These are phyloP conservation scores for Synergus gifuensis DNA, from an alignment of 2,888 invertebrate genomes.

Conservation along the genomic window DNA sequence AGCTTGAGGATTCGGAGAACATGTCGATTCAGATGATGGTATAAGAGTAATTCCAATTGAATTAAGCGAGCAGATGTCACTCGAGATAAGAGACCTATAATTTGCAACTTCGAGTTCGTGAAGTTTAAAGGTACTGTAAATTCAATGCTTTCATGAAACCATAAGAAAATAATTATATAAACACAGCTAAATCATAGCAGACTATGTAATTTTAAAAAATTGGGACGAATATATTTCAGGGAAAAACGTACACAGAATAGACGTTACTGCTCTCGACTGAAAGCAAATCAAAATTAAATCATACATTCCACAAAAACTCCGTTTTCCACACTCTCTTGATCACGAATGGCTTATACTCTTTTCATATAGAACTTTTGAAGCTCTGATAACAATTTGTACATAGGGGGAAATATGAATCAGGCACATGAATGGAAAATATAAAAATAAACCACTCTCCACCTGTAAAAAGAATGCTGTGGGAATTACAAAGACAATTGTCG, in stretches of 20 bases:
- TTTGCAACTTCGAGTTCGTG: not conserved
- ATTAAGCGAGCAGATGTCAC: constrained; percentile 4
- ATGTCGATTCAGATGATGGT: constrained; percentile 7
- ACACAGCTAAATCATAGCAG: not conserved
- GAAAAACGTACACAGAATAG: not conserved
- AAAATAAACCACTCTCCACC: not conserved
- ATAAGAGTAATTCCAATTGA: constrained; percentile 7
- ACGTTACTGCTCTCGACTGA: not conserved
- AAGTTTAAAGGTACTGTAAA: not conserved
- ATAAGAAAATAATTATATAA: not conserved
- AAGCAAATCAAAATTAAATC: not conserved
- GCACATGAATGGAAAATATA: not conserved
- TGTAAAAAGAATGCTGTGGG: not conserved
- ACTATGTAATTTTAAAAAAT: not conserved
- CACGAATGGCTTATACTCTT: not conserved
- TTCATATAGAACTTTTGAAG: not conserved
- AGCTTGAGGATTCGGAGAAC: not conserved
- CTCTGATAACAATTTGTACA: not conserved
- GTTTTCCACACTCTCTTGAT: not conserved
- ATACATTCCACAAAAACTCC: not conserved
- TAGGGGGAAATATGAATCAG: not conserved
- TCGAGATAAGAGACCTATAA: constrained; percentile 7
- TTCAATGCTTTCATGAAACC: not conserved
- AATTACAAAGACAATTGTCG: not conserved
- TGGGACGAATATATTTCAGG: not conserved